Evolutionary conservation across 2,113 vertebrate genomes (phyloP).

Genomic region (Collichthys lucidus): DNA sequence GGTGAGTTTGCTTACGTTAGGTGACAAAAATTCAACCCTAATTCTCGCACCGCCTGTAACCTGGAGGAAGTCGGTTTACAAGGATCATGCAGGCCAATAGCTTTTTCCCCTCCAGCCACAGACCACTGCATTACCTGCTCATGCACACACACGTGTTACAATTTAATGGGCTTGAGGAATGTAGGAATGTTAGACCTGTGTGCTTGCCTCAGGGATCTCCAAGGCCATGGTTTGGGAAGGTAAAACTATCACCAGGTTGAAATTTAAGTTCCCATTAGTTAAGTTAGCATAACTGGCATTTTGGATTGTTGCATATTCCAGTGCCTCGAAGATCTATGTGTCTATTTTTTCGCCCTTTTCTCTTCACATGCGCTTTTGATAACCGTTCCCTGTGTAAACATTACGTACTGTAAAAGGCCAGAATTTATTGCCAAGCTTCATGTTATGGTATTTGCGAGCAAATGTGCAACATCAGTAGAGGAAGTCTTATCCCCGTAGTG

Average conservation of each 20-base stretch:
- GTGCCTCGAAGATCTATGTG: background rate
- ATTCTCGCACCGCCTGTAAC: background rate
- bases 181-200: constrained; percentile 41
- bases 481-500: background rate
- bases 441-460: constrained; percentile 4
- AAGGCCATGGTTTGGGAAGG: background rate
- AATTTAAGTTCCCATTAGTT: background rate
- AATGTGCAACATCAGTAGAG: background rate
- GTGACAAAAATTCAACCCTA: constrained; percentile 1
- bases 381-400: constrained; percentile 36
- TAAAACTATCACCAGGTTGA: background rate
- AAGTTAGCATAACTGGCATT: background rate
- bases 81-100: background rate
- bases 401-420: background rate
- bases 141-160: background rate
- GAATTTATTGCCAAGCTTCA: constrained; percentile 14
- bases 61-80: constrained; percentile 20
- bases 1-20: background rate
- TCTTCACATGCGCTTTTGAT: background rate
- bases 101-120: background rate
- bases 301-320: background rate
- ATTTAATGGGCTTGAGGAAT: constrained; percentile 47
- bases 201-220: background rate
- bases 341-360: background rate
- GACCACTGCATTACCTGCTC: constrained; percentile 8